These are phyloP conservation scores for Calypte anna DNA, from an alignment of 2,113 vertebrate genomes.

Conservation along the genomic window DNA sequence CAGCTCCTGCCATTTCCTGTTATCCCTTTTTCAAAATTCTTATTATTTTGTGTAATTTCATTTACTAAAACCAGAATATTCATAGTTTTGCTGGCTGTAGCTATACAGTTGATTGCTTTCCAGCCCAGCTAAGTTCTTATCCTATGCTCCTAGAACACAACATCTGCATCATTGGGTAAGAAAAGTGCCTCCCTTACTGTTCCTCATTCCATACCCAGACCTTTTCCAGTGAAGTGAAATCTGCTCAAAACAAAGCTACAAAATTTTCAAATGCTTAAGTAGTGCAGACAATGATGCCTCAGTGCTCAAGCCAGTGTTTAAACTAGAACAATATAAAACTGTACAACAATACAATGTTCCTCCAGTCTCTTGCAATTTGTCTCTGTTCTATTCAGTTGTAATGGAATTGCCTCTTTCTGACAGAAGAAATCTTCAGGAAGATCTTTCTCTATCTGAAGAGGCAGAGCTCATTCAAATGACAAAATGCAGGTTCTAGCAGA, in stretches of 20 bases:
- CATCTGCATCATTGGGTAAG: neutral
- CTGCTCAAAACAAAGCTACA: neutral
- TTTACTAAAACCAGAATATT: neutral
- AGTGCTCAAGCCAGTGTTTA: neutral
- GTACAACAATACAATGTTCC: neutral
- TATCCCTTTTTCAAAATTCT: no score
- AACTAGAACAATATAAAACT: neutral
- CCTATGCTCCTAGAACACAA: neutral
- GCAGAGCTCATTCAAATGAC: neutral
- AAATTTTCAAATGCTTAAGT: neutral
- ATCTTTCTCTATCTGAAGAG: neutral
- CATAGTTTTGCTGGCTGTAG: neutral
- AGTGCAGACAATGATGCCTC: neutral
- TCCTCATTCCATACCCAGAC: neutral
- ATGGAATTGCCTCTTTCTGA: neutral
- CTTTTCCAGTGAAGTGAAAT: neutral
- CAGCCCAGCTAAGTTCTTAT: neutral
- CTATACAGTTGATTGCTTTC: neutral
- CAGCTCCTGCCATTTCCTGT: neutral
- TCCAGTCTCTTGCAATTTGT: neutral
- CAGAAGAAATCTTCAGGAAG: neutral
- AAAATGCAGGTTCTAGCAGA: neutral
- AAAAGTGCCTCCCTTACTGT: neutral
- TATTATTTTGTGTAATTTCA: neutral
- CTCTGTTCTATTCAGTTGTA: conserved; percentile 4